Conservation (phyloP, 1,140 invertebrate genomes). For the Arion vulgaris region DNA sequence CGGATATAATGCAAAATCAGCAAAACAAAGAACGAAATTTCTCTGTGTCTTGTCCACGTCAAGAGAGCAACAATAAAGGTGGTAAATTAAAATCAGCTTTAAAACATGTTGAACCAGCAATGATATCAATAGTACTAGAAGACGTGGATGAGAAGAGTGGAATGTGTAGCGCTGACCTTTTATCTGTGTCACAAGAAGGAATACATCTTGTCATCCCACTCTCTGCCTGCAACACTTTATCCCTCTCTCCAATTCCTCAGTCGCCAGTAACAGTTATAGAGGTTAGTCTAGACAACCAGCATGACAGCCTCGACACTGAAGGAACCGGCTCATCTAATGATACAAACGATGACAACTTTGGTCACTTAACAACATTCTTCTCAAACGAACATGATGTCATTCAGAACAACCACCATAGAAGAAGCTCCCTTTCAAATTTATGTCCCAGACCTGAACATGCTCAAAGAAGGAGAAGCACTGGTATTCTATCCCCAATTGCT, state of each 20-base stretch:
- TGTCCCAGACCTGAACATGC: neutral
- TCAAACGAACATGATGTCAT: neutral
- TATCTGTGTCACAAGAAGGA: neutral
- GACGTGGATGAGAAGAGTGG: constrained; percentile 44
- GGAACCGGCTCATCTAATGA: constrained; percentile 43
- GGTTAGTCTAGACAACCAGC: constrained; percentile 64
- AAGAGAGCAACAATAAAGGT: neutral
- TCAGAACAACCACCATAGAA: neutral
- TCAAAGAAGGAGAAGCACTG: constrained; percentile 10
- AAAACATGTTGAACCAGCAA: constrained; percentile 52
- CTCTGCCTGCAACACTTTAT: constrained; percentile 50
- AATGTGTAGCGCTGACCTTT: constrained; percentile 12
- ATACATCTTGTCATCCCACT: constrained; percentile 42
- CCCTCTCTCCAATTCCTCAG: constrained; percentile 54
- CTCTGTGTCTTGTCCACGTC: neutral
- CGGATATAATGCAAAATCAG: constrained; percentile 56
- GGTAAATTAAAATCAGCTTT: neutral
- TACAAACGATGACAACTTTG: constrained; percentile 22
- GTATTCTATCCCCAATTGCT: neutral
- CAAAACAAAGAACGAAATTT: neutral
- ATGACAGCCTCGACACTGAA: constrained; percentile 63
- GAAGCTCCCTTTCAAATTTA: neutral
- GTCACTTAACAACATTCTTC: neutral
- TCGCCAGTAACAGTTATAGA: constrained; percentile 69
- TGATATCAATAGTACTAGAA: constrained; percentile 52